Base-by-base conservation (phyloP, 2,888 invertebrate genomes). In the Cantharis nigra region DNA sequence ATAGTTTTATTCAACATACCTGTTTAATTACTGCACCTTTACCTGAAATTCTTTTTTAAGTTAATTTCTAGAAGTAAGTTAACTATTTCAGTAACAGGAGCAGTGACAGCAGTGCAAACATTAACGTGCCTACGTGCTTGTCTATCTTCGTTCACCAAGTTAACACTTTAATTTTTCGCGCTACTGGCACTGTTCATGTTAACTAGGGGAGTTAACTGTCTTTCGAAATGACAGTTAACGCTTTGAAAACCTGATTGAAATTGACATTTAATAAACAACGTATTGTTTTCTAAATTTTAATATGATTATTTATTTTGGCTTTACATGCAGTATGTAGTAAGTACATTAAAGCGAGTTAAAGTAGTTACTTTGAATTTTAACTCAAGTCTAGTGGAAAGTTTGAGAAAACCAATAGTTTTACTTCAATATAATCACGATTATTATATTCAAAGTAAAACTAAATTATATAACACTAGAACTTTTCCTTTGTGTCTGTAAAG, bases 391-490 rank as follows among this genome's bases (percentile, higher is more conserved):
- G 49, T 49, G 7, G 7, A 49, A 49, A 49, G 7, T 49, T 49
- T n/a, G 49, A n/a, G 49, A n/a, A 49, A 49, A 49, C n/a, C 49
- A n/a, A 49, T 49, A 82, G 81, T 82, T 82, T 79, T 81, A 81
- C 81, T 78, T 78, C 71, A 79, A 77, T 80, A 77, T 80, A 78
- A 78, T 80, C 79, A 79, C 76, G 73, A 72, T 72, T 49, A 72
- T 75, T 77, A 76, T 72, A 70, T 75, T 74, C 69, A 77, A 81
- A 80, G 81, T 77, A 78, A 83, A 83, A 82, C 81, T 82, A 79
- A 83, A 83, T 83, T 82, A 83, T 77, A 80, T 67, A 75, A 72
- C 72, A 75, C 65, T 74, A 72, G 72, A 82, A 81, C 81, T 81
- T 83, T 81, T 79, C 79, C 79, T 81, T 81, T 73, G 78, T 77